Percentiles rank a stretch among this genome's conserved stretches.
These are phyloP conservation scores for Diachasmimorpha longicaudata DNA, from an alignment of 1,140 invertebrate species.

Conservation along the genomic window DNA sequence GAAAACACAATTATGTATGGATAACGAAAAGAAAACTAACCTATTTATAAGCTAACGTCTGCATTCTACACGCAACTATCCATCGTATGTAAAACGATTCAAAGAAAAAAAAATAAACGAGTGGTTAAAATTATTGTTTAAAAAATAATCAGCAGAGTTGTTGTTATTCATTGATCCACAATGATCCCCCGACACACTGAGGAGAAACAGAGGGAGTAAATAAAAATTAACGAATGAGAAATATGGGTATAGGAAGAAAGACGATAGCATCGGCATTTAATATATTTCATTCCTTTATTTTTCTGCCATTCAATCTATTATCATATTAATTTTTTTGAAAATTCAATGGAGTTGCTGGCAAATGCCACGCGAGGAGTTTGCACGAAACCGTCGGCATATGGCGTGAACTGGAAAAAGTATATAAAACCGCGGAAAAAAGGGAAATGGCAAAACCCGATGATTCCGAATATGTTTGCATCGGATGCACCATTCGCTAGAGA, in stretches of 20 bases:
- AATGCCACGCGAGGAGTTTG: not conserved
- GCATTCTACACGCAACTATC: conserved; percentile 61
- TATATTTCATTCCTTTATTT: not conserved
- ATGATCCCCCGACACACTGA: not conserved
- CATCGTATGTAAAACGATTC: conserved; percentile 57
- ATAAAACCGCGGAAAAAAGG: not conserved
- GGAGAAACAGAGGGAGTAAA: not conserved
- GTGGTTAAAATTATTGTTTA: conserved; percentile 62
- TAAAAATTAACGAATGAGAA: not conserved
- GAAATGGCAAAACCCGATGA: not conserved
- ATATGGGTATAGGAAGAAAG: not conserved
- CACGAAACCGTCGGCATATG: not conserved
- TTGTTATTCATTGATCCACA: not conserved
- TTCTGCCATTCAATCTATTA: not conserved
- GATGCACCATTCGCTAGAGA: conserved; percentile 22
- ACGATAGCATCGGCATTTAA: not conserved
- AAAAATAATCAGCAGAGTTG: conserved; percentile 53
- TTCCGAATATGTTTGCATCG: conserved; percentile 24
- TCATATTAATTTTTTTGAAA: not conserved
- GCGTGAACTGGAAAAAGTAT: not conserved
- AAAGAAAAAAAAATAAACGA: conserved; percentile 49
- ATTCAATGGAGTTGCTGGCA: not conserved
- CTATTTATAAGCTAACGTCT: conserved; percentile 67
- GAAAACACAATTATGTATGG: conserved; percentile 48
- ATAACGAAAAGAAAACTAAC: conserved; percentile 56